These are phyloP conservation scores for Rhabdomys pumilio DNA, from an alignment of 2,797 vertebrate genomes.

Conservation along the genomic window DNA sequence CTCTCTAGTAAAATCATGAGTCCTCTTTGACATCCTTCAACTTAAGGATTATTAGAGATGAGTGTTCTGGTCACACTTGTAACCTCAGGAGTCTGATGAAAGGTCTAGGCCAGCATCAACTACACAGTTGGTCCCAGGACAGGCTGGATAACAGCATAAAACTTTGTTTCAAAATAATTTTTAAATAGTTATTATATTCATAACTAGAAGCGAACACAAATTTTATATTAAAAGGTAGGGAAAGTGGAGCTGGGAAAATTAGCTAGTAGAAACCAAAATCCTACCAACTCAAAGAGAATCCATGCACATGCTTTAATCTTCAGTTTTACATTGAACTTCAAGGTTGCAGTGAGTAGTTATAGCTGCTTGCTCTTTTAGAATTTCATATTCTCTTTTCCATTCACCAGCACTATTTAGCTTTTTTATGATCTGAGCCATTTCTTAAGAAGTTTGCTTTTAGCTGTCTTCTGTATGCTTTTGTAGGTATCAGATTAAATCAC, in stretches of 20 bases:
- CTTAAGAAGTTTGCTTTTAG: background rate
- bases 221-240: background rate
- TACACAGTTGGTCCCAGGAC: background rate
- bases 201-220: background rate
- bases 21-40: background rate
- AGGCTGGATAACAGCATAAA: too few relatives aligned
- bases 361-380: background rate
- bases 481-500: background rate
- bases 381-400: background rate
- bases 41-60: background rate
- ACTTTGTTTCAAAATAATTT: background rate
- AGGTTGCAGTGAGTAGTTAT: background rate
- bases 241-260: background rate
- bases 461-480: background rate
- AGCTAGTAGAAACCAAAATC: background rate
- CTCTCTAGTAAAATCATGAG: background rate
- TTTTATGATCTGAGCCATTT: background rate
- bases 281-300: constrained; percentile 47
- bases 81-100: too few relatives aligned
- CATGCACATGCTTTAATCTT: background rate
- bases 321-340: background rate
- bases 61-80: too few relatives aligned
- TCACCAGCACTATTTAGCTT: too few relatives aligned
- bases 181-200: background rate
- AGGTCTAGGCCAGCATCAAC: background rate